Evolutionary conservation across 2,113 vertebrate genomes (phyloP).

Genomic region (Azemiops feae): DNA sequence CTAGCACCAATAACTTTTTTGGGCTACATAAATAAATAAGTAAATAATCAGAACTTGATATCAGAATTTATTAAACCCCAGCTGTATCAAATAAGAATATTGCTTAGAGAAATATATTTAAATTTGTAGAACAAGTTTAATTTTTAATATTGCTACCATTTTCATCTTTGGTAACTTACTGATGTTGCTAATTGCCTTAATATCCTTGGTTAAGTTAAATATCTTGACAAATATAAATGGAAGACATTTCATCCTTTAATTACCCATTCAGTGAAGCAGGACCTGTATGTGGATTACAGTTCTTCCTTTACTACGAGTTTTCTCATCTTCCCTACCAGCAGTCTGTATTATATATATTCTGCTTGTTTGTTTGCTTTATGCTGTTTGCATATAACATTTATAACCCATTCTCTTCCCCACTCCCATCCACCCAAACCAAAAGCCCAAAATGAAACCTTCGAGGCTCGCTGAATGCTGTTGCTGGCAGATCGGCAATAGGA

Average conservation of each 20-base stretch:
- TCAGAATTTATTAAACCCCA: background rate
- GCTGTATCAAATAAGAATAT: background rate
- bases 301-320: background rate
- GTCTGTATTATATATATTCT: background rate
- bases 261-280: background rate
- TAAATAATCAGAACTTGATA: background rate
- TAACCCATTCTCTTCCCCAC: background rate
- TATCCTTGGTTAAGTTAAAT: background rate
- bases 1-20: background rate
- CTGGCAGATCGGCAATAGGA: constrained; percentile 25
- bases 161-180: background rate
- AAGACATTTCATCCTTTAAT: background rate
- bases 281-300: background rate
- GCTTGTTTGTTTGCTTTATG: background rate
- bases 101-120: background rate
- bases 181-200: background rate
- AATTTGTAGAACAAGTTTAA: background rate
- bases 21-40: background rate
- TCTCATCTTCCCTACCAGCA: background rate
- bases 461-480: background rate
- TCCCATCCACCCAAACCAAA: background rate
- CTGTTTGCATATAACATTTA: background rate
- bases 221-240: background rate
- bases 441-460: background rate
- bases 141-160: background rate